phyloP scores from a whole-genome alignment of 2,797 vertebrate genomes.

The Alcedo atthis region DNA sequence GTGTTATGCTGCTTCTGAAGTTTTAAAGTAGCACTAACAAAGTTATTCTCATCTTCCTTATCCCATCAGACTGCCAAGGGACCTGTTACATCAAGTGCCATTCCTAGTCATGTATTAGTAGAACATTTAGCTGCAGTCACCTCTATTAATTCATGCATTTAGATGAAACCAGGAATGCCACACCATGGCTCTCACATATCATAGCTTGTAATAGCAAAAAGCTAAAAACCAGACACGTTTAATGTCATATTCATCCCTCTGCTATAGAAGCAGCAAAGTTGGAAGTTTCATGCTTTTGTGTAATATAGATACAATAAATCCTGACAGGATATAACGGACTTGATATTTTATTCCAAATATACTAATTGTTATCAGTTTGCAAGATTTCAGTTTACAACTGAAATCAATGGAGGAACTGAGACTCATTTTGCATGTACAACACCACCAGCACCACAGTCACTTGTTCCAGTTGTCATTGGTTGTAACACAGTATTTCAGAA shows the following conservation, averaged over 20 bases:
- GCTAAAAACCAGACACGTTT: background rate
- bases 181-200: background rate
- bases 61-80: background rate
- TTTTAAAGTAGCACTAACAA: background rate
- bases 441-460: slow-evolving; percentile 5
- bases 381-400: slow-evolving; percentile 21
- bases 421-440: background rate
- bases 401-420: slow-evolving; percentile 40
- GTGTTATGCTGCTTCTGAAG: background rate
- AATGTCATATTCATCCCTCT: background rate
- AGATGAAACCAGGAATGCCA: background rate
- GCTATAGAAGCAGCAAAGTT: background rate
- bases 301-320: background rate
- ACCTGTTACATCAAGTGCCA: background rate
- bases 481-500: background rate
- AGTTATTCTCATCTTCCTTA: background rate
- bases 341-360: slow-evolving; percentile 20
- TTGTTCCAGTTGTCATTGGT: background rate
- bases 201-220: background rate
- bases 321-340: background rate
- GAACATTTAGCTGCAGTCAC: background rate
- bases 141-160: background rate
- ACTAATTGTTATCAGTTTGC: background rate
- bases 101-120: background rate
- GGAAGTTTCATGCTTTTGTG: background rate